Conservation (phyloP, 2,113 vertebrate genomes). For the Craseonycteris thonglongyai region DNA sequence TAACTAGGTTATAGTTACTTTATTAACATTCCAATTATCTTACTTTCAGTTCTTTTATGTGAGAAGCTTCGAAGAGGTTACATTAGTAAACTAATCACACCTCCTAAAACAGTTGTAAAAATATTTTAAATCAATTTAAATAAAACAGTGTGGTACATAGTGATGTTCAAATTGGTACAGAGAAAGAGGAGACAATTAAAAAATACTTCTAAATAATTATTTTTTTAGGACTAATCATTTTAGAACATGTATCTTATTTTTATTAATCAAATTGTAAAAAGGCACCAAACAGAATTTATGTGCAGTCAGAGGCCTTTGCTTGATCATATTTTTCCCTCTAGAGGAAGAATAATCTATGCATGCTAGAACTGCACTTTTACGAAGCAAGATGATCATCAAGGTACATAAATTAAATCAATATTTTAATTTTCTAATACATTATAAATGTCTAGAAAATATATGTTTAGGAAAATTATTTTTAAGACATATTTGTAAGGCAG, state of each 20-base stretch:
- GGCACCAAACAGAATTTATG: background rate
- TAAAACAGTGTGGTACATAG: background rate
- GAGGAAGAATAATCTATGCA: conserved; percentile 51
- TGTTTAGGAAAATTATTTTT: conserved; percentile 57
- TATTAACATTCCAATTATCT: conserved; percentile 6
- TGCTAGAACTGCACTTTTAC: conserved; percentile 54
- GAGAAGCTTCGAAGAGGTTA: background rate
- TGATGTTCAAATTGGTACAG: conserved; percentile 46
- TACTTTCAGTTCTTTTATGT: background rate
- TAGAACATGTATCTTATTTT: conserved; percentile 26
- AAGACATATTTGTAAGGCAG: conserved; percentile 40
- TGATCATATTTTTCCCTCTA: background rate
- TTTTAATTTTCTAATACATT: conserved; percentile 72
- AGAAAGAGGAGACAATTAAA: conserved; percentile 29
- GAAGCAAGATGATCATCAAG: conserved; percentile 66
- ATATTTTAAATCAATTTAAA: background rate
- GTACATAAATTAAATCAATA: conserved; percentile 70
- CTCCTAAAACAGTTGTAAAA: conserved; percentile 24
- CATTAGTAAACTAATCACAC: conserved; percentile 45
- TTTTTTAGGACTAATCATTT: conserved; percentile 15
- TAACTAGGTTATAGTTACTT: conserved; percentile 8
- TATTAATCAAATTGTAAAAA: conserved; percentile 40
- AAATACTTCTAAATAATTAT: conserved; percentile 9
- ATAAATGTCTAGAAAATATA: conserved; percentile 65
- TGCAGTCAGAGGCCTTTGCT: background rate